Evolutionary conservation across 2,113 vertebrate species (phyloP).

Genomic region (Laterallus jamaicensis): DNA sequence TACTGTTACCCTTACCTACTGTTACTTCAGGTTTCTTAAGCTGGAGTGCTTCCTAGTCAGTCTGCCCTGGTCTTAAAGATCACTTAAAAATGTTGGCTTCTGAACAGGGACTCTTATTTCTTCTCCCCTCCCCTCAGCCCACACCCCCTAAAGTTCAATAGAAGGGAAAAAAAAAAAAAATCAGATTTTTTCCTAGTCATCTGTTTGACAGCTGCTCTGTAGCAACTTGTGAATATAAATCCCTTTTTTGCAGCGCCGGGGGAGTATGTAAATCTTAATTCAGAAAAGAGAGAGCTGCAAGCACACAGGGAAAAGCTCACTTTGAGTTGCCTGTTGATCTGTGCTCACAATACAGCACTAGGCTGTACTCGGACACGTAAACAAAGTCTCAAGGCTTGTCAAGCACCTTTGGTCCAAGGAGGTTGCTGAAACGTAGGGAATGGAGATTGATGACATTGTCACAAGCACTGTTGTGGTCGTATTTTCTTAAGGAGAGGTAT

Average conservation of each 20-base stretch:
- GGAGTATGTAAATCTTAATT: constrained; percentile 66
- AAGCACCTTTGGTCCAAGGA: not conserved
- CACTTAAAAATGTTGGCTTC: constrained; percentile 14
- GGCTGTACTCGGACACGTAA: not conserved
- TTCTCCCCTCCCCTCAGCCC: not conserved
- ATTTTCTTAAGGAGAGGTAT: not conserved
- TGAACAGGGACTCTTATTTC: not conserved
- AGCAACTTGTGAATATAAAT: constrained; percentile 63
- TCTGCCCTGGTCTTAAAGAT: constrained; percentile 14
- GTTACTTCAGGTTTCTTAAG: not conserved
- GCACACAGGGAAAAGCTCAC: not conserved
- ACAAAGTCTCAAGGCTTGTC: not conserved
- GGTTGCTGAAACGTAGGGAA: not conserved
- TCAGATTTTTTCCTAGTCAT: constrained; percentile 41
- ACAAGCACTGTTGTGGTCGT: not conserved
- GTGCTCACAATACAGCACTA: not conserved
- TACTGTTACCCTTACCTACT: not conserved
- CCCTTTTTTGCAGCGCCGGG: constrained; percentile 59
- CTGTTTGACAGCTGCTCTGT: constrained; percentile 61
- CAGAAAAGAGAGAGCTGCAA: constrained; percentile 45
- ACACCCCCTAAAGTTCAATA: not conserved
- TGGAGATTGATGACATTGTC: not conserved
- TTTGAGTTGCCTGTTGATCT: not conserved
- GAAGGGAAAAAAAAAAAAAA: not conserved
- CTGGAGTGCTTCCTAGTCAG: constrained; percentile 13